Base-by-base conservation (phyloP, 2,888 invertebrate genomes). In the Lymantria monacha region DNA sequence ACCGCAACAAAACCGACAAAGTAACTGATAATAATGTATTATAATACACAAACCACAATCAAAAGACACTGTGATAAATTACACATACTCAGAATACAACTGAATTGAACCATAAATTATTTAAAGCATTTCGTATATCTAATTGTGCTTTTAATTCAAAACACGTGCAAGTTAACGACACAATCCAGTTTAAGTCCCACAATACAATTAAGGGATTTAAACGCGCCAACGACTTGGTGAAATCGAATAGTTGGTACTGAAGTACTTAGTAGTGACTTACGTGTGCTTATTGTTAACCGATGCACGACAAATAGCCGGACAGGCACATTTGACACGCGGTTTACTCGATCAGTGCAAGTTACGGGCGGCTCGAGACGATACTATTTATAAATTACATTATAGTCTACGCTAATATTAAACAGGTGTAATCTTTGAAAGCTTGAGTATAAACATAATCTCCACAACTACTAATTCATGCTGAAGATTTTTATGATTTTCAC, bases 301-400 rank as follows among this genome's bases (percentile, higher is more conserved):
- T 66, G 69, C 80, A 80, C 79, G 78, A 72, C 74, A 66, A 74
- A 74, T 69, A 63, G 69, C 65, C 76, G 73, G 76, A 71, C 73
- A 68, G 60, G 58, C 67, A 63, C 66, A 64, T 76, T 76, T 59
- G 70, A 63, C 56, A 70, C 71, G 75, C 68, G 54, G 66, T 67
- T 72, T 70, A 65, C 66, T 63, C 68, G 68, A 67, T 61, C 53
- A 61, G 61, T 47, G 46, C 63, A 70, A 71, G 66, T 49, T 60
- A 63, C 48, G 61, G 52, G 65, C 62, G 70, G 57, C 57, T 1
- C n/a, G 40, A 38, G n/a, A 38, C 38, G 22, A 36, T 36, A 33
- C 9, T 7, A 9, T 14, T 33, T 12, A 9, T 14, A 22, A 22
- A 2, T 5, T 22, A 22, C 5, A 22, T 3, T 22, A 22, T 5